A percentile compares a stretch with the other conserved stretches of the same genome.
phyloP scores from a whole-genome alignment of 2,113 vertebrate genomes.

The Dicaeum eximium region DNA sequence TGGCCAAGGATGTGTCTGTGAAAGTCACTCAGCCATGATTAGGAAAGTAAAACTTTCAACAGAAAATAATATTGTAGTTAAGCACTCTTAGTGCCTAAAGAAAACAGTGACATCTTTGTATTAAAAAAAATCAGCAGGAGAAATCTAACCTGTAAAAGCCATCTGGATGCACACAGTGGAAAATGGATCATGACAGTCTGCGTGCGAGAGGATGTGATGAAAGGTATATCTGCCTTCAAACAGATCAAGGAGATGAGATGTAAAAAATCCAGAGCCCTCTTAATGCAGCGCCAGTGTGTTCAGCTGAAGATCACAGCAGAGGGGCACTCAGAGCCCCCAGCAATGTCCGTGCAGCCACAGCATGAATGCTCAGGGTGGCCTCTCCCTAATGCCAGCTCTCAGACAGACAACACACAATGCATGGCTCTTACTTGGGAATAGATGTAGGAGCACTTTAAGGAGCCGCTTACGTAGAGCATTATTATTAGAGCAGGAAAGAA shows the following conservation, averaged over 20 bases:
- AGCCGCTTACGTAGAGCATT: neutral
- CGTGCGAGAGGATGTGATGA: neutral
- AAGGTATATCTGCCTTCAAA: neutral
- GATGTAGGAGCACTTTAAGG: neutral
- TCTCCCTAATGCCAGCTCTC: neutral
- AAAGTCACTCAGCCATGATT: neutral
- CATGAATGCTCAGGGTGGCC: neutral
- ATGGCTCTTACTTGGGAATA: neutral
- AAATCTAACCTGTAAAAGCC: slow-evolving; percentile 25
- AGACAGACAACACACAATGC: neutral
- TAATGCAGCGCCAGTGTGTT: neutral
- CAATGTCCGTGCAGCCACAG: neutral
- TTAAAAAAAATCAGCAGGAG: neutral
- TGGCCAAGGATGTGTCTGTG: neutral
- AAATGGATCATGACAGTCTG: neutral
- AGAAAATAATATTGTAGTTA: neutral
- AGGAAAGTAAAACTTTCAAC: slow-evolving; percentile 10
- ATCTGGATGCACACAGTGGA: slow-evolving; percentile 12
- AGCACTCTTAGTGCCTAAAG: neutral
- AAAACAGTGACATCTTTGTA: neutral
- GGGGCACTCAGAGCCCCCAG: neutral
- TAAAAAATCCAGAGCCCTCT: neutral
- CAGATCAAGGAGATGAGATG: neutral
- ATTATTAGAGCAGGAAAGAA: neutral
- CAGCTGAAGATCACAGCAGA: neutral